Evolutionary conservation across 2,113 vertebrate species (phyloP).

Genomic region (Mus musculus): GRCm39 chr6:114088001-114088500

Average conservation of each 20-base stretch:
- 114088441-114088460: neutral
- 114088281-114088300: neutral
- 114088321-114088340: neutral
- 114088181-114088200: neutral
- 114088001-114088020: slow-evolving; percentile 55
- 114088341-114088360: neutral
- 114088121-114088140: slow-evolving; percentile 39
- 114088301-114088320: neutral
- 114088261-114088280: neutral
- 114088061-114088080: slow-evolving; percentile 11
- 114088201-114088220: neutral
- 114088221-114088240: neutral
- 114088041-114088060: neutral
- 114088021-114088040: slow-evolving; percentile 62
- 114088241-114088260: too few species aligned
- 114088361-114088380: neutral
- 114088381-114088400: neutral
- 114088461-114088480: neutral
- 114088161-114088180: slow-evolving; percentile 40
- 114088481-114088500: neutral
- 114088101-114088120: neutral
- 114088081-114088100: slow-evolving; percentile 12
- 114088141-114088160: slow-evolving; percentile 22
- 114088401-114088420: neutral
- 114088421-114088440: neutral